Conservation (phyloP, 2,888 invertebrate species). For the Pammene fasciana region DNA sequence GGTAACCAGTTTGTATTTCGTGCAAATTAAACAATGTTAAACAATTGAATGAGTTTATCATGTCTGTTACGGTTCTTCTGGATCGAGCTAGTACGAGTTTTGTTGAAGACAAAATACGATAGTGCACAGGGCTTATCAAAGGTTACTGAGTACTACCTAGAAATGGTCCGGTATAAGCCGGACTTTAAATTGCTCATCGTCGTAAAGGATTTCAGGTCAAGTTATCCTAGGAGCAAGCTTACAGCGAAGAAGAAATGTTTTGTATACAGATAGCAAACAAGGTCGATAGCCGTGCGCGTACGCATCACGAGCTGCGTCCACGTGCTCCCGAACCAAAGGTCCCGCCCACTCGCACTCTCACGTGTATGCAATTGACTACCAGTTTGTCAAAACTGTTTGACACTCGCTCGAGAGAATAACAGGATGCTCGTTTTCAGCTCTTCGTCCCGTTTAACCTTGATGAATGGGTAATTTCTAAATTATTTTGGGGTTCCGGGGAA, state of each 20-base stretch:
- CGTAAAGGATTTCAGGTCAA: not conserved
- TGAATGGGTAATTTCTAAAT: too few relatives aligned
- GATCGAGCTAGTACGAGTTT: too few relatives aligned
- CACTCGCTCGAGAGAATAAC: not conserved
- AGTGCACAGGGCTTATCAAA: too few relatives aligned
- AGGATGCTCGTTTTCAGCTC: slow-evolving; percentile 14
- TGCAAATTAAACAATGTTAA: too few relatives aligned
- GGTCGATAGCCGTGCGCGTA: slow-evolving; percentile 34
- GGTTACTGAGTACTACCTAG: not conserved
- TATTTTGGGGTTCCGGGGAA: not conserved
- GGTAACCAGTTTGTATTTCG: too few relatives aligned
- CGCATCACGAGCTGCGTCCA: slow-evolving; percentile 31
- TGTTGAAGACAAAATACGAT: too few relatives aligned
- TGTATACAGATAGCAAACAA: slow-evolving; percentile 14
- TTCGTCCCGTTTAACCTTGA: not conserved
- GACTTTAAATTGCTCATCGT: not conserved
- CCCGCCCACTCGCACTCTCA: slow-evolving; percentile 33
- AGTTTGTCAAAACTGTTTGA: slow-evolving; percentile 14
- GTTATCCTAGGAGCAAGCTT: not conserved
- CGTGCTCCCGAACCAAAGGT: slow-evolving; percentile 34
- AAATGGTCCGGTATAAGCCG: not conserved
- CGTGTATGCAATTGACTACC: slow-evolving; percentile 23
- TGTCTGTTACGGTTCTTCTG: too few relatives aligned
- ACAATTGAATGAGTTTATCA: too few relatives aligned
- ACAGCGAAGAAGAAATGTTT: not conserved